Conservation (phyloP, 2,797 vertebrate species). For the Danio jaintianensis region DNA sequence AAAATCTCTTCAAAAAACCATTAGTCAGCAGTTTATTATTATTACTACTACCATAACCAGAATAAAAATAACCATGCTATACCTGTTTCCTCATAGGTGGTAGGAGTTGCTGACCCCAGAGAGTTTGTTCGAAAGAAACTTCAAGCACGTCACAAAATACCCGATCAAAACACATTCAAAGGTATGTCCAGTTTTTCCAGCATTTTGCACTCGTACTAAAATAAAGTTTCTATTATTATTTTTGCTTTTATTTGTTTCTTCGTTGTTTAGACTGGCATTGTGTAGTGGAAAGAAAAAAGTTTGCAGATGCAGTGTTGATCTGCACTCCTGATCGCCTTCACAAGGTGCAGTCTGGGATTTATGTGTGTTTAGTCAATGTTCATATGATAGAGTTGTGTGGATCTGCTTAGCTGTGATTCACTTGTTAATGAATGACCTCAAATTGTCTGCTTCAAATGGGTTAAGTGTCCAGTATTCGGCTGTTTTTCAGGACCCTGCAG, state of each 20-base stretch:
- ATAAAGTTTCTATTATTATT: not conserved
- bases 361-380: not conserved
- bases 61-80: too few species aligned
- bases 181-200: conserved; percentile 63
- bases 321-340: conserved; percentile 77
- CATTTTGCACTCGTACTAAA: not conserved
- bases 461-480: conserved; percentile 32
- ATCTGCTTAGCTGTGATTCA: not conserved
- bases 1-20: too few species aligned
- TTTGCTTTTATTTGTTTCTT: conserved; percentile 22
- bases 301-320: conserved; percentile 78
- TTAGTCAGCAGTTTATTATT: too few species aligned
- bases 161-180: conserved; percentile 70
- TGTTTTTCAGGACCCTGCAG: conserved; percentile 76
- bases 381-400: not conserved
- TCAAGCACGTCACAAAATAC: conserved; percentile 67
- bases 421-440: not conserved
- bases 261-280: conserved; percentile 72
- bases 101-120: conserved; percentile 79
- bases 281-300: conserved; percentile 73
- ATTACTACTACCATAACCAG: too few species aligned
- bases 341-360: conserved; percentile 68
- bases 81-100: conserved; percentile 65
- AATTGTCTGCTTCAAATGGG: conserved; percentile 5
- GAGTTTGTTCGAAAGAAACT: conserved; percentile 77